Base-by-base conservation (phyloP, 1,140 invertebrate genomes). In the Pseudomyrmex gracilis region DNA sequence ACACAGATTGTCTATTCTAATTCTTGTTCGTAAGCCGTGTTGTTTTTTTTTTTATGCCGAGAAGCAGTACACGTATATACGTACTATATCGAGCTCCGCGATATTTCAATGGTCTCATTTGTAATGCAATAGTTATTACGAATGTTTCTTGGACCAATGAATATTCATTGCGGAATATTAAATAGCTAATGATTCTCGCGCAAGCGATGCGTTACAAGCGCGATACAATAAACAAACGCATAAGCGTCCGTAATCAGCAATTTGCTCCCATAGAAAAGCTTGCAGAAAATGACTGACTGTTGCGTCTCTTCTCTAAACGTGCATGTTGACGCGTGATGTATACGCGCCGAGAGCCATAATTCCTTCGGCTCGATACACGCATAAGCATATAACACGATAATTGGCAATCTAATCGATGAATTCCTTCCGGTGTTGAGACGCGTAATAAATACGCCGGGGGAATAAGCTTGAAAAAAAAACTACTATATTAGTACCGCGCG, bases 381-480 rank as follows among this genome's bases (percentile, higher is more conserved):
- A 34, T 66, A 64, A 76, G n/a, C 60, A 55, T 70, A 34, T 66
- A 64, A 63, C 22, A 17, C 24, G 43, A 43, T 53, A 76, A 55
- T 43, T 66, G 47, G 9, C 51, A 55, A 34, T 66, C 34, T 15
- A 45, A 66, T 53, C 8, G 43, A 22, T 70, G 53, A 70, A 70
- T 55, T 34, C 34, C 49, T 70, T 13, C 8, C 34, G 13, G 8
- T 34, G 43, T 77, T 17, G 45, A 70, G 13, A 15, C 9, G 13
- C 13, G 10, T 66, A 53, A 51, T 63, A 76, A 66, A 20, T 66
- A 66, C 34, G 5, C 3, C 34, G 0, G 2, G 15, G 34, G n/a
- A n/a, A 34, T 64, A 45, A 13, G 66, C 53, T 77, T 77, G 22
- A 55, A 53, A 45, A 4, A 22, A 55, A 53, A 45, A 4, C 24